These are phyloP conservation scores for Microtus oregoni DNA, from an alignment of 2,113 vertebrate genomes.

Conservation along the genomic window DNA sequence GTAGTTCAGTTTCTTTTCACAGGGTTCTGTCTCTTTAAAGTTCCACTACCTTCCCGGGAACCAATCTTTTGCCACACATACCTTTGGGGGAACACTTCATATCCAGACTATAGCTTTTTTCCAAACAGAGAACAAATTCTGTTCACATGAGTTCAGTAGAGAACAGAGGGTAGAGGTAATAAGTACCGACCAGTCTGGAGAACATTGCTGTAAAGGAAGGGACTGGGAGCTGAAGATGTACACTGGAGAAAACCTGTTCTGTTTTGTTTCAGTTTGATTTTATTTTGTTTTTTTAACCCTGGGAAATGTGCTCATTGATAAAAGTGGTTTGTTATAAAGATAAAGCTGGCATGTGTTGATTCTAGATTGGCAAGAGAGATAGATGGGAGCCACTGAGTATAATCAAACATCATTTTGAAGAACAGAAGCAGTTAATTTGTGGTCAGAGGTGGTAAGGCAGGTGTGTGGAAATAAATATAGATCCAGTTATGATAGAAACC, in stretches of 20 bases:
- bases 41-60: neutral
- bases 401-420: neutral
- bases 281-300: neutral
- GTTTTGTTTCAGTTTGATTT: neutral
- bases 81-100: neutral
- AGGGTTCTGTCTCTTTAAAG: neutral
- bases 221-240: neutral
- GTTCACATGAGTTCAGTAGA: neutral
- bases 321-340: neutral
- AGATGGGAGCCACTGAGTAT: neutral
- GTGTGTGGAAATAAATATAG: neutral
- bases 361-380: constrained; percentile 2
- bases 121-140: neutral
- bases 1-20: neutral
- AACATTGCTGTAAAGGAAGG: neutral
- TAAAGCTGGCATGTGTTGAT: neutral
- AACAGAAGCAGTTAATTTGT: neutral
- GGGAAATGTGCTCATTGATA: neutral
- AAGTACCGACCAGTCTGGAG: neutral
- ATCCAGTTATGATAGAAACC: neutral
- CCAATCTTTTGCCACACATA: neutral
- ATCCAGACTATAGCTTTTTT: neutral
- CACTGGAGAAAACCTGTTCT: neutral
- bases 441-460: neutral
- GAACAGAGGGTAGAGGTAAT: neutral